Evolutionary conservation across 2,113 vertebrate genomes (phyloP).

Genomic region (Chelonoidis abingdonii): DNA sequence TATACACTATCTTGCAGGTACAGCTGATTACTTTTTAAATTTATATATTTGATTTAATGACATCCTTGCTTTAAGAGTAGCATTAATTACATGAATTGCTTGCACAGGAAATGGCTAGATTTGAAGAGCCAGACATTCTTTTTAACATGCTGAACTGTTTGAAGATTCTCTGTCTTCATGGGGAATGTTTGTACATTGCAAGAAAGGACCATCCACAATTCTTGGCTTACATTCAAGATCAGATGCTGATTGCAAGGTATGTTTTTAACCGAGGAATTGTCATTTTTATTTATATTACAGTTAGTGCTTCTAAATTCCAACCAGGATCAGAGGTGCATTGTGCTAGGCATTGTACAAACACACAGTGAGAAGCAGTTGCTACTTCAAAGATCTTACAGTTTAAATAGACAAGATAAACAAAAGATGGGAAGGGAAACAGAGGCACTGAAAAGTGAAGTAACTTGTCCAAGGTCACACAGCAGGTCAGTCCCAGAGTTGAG

Average conservation of each 20-base stretch:
- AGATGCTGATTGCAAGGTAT: slow-evolving; percentile 96
- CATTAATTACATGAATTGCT: slow-evolving; percentile 39
- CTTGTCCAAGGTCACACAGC: neutral
- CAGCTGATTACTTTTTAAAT: slow-evolving; percentile 22
- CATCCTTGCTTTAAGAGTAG: slow-evolving; percentile 15
- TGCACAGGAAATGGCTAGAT: slow-evolving; percentile 94
- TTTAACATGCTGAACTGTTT: slow-evolving; percentile 99
- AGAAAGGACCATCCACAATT: slow-evolving; percentile 96
- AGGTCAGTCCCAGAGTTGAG: neutral
- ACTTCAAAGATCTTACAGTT: neutral
- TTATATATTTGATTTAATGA: slow-evolving; percentile 12
- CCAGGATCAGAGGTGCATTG: neutral
- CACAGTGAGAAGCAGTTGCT: neutral
- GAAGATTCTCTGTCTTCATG: slow-evolving; percentile 96
- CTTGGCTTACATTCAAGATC: slow-evolving; percentile 94
- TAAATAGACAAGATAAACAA: neutral
- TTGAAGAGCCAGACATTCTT: slow-evolving; percentile 98
- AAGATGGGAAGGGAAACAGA: neutral
- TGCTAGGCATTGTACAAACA: neutral
- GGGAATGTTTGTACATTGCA: slow-evolving; percentile 94
- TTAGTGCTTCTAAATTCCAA: neutral
- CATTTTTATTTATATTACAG: neutral
- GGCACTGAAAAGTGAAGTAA: neutral
- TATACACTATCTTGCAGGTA: slow-evolving; percentile 98
- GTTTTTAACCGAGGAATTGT: neutral